Base-by-base conservation (phyloP, 2,797 vertebrate genomes). In the Hoplostethus atlanticus region DNA sequence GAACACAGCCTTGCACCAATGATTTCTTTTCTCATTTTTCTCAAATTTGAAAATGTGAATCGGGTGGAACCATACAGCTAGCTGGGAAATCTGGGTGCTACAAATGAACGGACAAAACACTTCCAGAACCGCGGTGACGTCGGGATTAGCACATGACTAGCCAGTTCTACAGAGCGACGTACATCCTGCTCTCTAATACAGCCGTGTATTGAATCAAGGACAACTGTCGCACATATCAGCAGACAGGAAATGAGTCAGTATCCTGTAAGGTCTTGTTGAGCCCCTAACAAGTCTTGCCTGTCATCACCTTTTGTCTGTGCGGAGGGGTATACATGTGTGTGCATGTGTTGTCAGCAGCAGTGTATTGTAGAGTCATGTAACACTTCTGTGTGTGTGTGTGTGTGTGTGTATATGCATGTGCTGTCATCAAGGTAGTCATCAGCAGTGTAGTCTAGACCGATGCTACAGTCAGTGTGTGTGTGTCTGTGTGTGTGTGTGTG, bases 221-320 rank as follows among this genome's bases (percentile, higher is more conserved):
- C 79, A 89, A 74, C 79, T 84, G 84, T 62, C 52, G 12, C 28
- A 28, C 31, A 71, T 25, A 57, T 55, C 66, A 73, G 72, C n/a
- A 58, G 31, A 58, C 71, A 83, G 86, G 84, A 89, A 75, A 78
- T 91, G 85, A 91, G 81, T 87, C 83, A n/a, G 68, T 82, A 73
- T 84, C 78, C 74, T 74, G 58, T 65, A 53, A 72, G 73, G 72
- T 46, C 71, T 72, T 36, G 76, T 51, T 75, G 47, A 79, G 66
- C 68, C 58, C 48, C 53, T 66, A 83, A 86, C 84, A 89, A 88
- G 75, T 77, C n/a, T 0, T 67, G 84, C 68, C 80, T 86, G 79
- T 91, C 86, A 85, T 84, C 80, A 77, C 76, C 67, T 83, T 74
- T 73, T 84, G 87, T 77, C 80, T 90, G 46, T 5, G 11, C n/a